Conservation (phyloP, 2,113 vertebrate genomes). For the Lasiurus borealis region DNA sequence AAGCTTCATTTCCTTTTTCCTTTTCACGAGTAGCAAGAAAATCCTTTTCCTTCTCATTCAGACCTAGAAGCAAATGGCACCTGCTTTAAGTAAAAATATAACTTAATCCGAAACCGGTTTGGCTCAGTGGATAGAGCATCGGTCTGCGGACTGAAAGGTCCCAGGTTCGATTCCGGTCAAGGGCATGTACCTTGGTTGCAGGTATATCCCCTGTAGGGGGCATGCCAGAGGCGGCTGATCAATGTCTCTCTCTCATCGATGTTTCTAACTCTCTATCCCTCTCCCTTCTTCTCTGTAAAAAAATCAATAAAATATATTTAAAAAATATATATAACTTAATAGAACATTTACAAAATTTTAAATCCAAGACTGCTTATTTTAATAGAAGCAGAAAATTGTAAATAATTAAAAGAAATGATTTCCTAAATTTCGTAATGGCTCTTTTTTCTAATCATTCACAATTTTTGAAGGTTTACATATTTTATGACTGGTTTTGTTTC, state of each 20-base stretch:
- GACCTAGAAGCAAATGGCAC: slow-evolving; percentile 85
- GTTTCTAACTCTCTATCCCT: too few species aligned
- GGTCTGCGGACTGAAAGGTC: too few species aligned
- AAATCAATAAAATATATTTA: too few species aligned
- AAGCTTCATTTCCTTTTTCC: slow-evolving; percentile 97
- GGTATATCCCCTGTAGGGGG: too few species aligned
- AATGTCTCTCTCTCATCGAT: too few species aligned
- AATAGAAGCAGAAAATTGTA: not conserved
- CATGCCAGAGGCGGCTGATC: too few species aligned
- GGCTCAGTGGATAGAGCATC: too few species aligned
- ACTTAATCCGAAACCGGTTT: too few species aligned
- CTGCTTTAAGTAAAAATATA: slow-evolving; percentile 48
- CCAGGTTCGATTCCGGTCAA: too few species aligned
- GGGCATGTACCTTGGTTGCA: too few species aligned
- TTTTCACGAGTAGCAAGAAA: slow-evolving; percentile 92
- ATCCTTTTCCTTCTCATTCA: slow-evolving; percentile 89
- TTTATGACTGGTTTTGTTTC: slow-evolving; percentile 13
- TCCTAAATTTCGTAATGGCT: not conserved
- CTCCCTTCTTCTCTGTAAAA: too few species aligned
- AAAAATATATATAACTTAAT: not conserved
- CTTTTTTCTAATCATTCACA: not conserved
- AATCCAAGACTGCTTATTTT: slow-evolving; percentile 37
- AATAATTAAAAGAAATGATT: not conserved
- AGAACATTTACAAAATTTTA: not conserved
- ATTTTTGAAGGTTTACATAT: not conserved